Conservation (phyloP, 2,888 invertebrate species). For the Andrena camellia region DNA sequence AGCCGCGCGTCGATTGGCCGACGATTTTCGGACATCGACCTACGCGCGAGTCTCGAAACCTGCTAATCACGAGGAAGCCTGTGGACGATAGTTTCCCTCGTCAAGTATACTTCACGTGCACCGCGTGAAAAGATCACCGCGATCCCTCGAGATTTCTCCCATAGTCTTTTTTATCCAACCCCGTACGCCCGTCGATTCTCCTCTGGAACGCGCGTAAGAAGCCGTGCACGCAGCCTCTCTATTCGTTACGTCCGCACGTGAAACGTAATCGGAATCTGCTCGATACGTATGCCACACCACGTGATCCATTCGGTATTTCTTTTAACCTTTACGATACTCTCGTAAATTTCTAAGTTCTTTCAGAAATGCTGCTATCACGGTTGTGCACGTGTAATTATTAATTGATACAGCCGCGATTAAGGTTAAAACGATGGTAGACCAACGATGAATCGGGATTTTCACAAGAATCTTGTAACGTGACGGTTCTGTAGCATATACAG, state of each 20-base stretch:
- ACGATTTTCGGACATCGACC: constrained; percentile 63
- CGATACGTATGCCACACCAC: constrained; percentile 47
- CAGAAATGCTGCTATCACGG: constrained; percentile 1
- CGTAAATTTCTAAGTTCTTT: constrained; percentile 44
- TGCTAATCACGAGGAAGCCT: constrained; percentile 36
- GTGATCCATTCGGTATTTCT: constrained; percentile 55
- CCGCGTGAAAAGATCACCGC: constrained; percentile 16
- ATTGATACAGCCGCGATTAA: constrained; percentile 10
- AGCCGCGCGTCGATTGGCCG: constrained; percentile 79
- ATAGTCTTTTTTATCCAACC: background rate
- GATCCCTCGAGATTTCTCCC: background rate
- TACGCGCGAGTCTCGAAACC: constrained; percentile 65
- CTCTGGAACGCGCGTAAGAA: constrained; percentile 5
- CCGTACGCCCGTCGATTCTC: background rate
- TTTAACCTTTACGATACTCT: constrained; percentile 53
- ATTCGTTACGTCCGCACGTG: constrained; percentile 29
- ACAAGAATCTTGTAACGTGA: background rate
- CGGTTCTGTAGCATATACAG: background rate
- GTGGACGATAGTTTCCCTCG: constrained; percentile 21
- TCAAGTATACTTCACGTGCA: constrained; percentile 18
- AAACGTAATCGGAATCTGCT: constrained; percentile 42
- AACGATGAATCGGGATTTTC: constrained; percentile 5
- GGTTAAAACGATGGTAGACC: background rate
- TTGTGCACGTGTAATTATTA: background rate
- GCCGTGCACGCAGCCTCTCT: constrained; percentile 7